A percentile compares a stretch with the other conserved stretches of the same genome.
Evolutionary conservation across 2,797 vertebrate genomes (phyloP).

Genomic region (Esox masquinongy): DNA sequence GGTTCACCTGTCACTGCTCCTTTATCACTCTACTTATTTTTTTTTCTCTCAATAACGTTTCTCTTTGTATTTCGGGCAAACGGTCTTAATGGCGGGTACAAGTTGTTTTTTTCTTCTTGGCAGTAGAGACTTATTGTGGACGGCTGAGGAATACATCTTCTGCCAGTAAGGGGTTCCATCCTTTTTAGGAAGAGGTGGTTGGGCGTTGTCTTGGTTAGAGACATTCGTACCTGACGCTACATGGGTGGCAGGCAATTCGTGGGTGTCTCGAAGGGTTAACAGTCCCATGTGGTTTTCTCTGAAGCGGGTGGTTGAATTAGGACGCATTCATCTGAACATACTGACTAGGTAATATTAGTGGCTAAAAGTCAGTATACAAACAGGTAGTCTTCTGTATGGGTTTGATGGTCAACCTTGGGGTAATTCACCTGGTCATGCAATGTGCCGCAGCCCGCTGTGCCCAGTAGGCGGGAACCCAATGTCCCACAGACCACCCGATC

Average conservation of each 20-base stretch:
- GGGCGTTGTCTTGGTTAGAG: constrained; percentile 45
- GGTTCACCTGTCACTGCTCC: constrained; percentile 21
- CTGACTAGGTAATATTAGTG: constrained; percentile 23
- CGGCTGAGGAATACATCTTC: constrained; percentile 4
- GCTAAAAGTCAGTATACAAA: constrained; percentile 5
- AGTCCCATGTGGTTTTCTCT: constrained; percentile 43
- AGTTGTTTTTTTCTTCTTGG: constrained; percentile 8
- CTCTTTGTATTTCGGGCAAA: constrained; percentile 7
- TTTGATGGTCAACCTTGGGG: constrained; percentile 29
- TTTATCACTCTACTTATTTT: constrained; percentile 3
- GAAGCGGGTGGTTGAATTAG: constrained; percentile 23
- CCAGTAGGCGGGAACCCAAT: constrained; percentile 14
- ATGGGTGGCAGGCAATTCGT: constrained; percentile 71
- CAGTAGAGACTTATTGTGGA: constrained; percentile 2
- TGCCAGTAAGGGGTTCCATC: constrained; percentile 45
- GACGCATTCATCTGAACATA: constrained; percentile 15
- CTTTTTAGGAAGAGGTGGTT: constrained; percentile 67
- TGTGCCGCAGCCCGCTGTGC: constrained; percentile 13
- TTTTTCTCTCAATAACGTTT: constrained; percentile 6
- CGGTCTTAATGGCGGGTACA: constrained; percentile 2
- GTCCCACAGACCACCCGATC: not conserved
- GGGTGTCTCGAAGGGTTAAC: constrained; percentile 81
- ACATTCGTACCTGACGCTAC: constrained; percentile 52
- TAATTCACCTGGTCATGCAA: constrained; percentile 37
- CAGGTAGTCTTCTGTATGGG: not conserved